Base-by-base conservation (phyloP, 1,140 invertebrate genomes). In the Lepidotrigona ventralis region DNA sequence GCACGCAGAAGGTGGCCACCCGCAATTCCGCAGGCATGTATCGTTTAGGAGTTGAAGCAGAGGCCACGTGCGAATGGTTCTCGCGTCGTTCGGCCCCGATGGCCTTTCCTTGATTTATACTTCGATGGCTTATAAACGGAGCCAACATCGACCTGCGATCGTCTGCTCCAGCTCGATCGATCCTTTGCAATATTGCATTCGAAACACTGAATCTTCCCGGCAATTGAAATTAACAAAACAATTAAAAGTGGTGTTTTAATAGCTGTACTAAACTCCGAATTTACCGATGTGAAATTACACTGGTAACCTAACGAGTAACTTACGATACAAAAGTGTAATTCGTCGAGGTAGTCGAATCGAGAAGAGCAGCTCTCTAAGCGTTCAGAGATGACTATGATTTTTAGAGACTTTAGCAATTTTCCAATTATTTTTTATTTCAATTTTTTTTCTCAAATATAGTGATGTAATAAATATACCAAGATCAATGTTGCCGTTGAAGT, bases 1-100 rank as follows among this genome's bases (percentile, higher is more conserved):
- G 87, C 90, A 89, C 88, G 91, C 86, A 86, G 81, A 89, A 91
- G 87, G 84, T 91, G 90, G 90, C 93, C 93, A 94, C 93, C 93
- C 93, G 92, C 92, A 89, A 93, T 92, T 91, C 88, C 72, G 72
- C 78, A 79, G 71, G 68, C 85, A 68, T 87, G 85, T 88, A 89
- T 90, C 86, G 80, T 89, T 91, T 89, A 89, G 88, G 89, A 83
- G 87, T 89, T 88, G 81, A 85, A 86, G 86, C 89, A 80, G 80
- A 81, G 80, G 89, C 90, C 70, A 66, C 60, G 76, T 29, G 60
- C 63, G 72, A 73, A 54, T 68, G 58, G 80, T 46, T 46, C 53
- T 51, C 63, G 46, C 66, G 66, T 85, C 76, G 29, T 76, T 29
- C 60, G 6, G n/a, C 15, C 5, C 11, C 56, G 76, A 79, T 76